phyloP scores from a whole-genome alignment of 2,888 invertebrate genomes.

The Drosophila flavopinicola region DNA sequence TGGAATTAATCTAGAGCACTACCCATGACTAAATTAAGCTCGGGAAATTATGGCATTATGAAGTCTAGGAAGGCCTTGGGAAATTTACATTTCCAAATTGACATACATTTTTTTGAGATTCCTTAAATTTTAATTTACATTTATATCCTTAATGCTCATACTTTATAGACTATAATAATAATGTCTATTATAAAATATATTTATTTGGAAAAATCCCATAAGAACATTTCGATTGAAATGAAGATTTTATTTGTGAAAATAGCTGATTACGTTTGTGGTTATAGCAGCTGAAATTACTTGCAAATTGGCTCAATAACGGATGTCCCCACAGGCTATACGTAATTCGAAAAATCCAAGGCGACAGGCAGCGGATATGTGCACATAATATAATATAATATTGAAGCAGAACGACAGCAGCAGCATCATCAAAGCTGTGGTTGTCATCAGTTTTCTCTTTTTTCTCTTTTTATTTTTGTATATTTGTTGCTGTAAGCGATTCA shows the following conservation, averaged over 20 bases:
- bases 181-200: too few species aligned
- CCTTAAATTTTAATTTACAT: too few species aligned
- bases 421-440: constrained; percentile 39
- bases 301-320: constrained; percentile 53
- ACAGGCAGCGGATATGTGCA: not conserved
- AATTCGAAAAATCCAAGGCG: constrained; percentile 5
- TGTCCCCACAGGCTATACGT: constrained; percentile 34
- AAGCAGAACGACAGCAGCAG: constrained; percentile 42
- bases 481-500: constrained; percentile 19
- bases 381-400: constrained; percentile 26
- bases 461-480: constrained; percentile 25
- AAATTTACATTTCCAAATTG: too few species aligned
- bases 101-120: too few species aligned
- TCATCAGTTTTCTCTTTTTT: constrained; percentile 30
- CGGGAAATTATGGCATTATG: too few species aligned
- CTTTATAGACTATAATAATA: too few species aligned
- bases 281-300: constrained; percentile 20
- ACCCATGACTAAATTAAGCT: not conserved
- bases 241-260: constrained; percentile 32
- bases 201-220: not conserved
- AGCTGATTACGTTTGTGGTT: constrained; percentile 27
- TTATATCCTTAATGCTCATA: too few species aligned
- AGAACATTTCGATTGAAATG: constrained; percentile 6
- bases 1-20: not conserved
- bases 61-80: too few species aligned